These are phyloP conservation scores for Cisticola juncidis DNA, from an alignment of 2,113 vertebrate genomes.

Conservation along the genomic window DNA sequence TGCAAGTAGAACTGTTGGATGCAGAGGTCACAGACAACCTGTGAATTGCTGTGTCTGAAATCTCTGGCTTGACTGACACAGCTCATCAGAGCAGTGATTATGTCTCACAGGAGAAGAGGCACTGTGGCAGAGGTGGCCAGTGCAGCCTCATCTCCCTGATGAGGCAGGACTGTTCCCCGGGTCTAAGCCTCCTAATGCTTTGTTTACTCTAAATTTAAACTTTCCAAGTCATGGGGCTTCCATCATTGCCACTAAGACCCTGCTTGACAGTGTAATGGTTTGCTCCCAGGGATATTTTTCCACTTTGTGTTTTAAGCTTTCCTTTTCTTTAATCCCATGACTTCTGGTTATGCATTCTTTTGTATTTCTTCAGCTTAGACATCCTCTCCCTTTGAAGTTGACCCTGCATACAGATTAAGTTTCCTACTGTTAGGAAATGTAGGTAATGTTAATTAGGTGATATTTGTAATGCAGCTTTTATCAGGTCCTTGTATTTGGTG, in stretches of 20 bases:
- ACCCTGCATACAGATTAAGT: background rate
- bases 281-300: background rate
- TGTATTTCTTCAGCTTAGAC: background rate
- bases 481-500: background rate
- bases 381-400: conserved; percentile 20
- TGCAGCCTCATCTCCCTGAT: background rate
- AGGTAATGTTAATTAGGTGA: conserved; percentile 36
- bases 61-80: background rate
- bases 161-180: background rate
- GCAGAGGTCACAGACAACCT: background rate
- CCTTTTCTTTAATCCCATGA: conserved; percentile 38
- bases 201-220: conserved; percentile 58
- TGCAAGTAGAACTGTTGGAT: background rate
- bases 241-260: conserved; percentile 3
- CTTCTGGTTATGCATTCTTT: conserved; percentile 37
- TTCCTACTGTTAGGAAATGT: conserved; percentile 22
- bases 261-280: conserved; percentile 15
- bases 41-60: background rate
- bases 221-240: conserved; percentile 28
- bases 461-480: conserved; percentile 24
- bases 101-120: background rate
- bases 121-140: background rate
- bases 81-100: background rate
- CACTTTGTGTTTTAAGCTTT: conserved; percentile 25
- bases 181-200: conserved; percentile 34